Percentiles rank a stretch among this genome's conserved stretches.
Evolutionary conservation across 2,797 vertebrate species (phyloP).

Genomic region (Phylloscopus collybita): DNA sequence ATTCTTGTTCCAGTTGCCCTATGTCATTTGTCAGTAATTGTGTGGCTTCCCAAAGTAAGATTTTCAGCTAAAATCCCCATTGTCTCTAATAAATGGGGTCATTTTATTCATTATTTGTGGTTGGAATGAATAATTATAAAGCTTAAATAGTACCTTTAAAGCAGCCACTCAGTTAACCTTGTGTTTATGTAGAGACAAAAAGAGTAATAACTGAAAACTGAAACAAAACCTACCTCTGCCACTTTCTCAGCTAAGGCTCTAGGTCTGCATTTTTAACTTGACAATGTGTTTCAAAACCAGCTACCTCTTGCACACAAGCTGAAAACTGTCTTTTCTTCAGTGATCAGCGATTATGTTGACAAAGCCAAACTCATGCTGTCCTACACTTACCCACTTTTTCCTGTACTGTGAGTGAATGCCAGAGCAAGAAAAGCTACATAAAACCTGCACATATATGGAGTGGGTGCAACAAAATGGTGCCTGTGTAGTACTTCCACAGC

Average conservation of each 20-base stretch:
- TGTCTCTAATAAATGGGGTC: neutral
- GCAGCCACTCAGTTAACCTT: neutral
- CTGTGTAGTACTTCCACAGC: neutral
- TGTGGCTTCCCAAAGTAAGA: neutral
- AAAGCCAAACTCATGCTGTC: neutral
- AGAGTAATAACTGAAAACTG: neutral
- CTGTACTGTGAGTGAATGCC: neutral
- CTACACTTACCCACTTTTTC: neutral
- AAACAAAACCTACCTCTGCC: neutral
- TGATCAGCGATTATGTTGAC: neutral
- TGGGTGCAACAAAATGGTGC: neutral
- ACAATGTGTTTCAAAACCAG: neutral
- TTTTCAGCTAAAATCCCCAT: neutral
- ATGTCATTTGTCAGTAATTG: neutral
- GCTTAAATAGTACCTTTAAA: neutral
- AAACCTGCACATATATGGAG: accelerated
- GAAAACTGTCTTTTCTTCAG: neutral
- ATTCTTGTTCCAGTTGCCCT: neutral
- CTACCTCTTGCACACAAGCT: neutral
- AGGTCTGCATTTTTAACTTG: neutral
- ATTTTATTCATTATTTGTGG: neutral
- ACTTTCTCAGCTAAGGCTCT: neutral
- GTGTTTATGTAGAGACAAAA: neutral
- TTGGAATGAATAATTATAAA: neutral
- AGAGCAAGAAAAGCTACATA: neutral